Conservation (phyloP, 2,113 vertebrate genomes). For the Ornithorhynchus anatinus region DNA sequence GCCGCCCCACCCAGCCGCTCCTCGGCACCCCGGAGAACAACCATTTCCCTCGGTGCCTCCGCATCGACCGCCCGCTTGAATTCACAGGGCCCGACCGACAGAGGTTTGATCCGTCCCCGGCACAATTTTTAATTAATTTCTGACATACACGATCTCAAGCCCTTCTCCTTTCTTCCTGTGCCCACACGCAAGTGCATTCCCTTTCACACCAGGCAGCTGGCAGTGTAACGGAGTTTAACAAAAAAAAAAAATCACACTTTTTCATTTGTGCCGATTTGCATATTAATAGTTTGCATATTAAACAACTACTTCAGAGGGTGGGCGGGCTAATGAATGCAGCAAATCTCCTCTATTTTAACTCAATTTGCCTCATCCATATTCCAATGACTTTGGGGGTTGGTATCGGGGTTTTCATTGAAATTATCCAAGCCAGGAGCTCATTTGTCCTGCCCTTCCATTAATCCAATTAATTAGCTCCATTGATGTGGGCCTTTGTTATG, state of each 20-base stretch:
- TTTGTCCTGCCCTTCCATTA: constrained; percentile 92
- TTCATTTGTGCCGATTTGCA: constrained; percentile 91
- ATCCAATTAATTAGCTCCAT: constrained; percentile 97
- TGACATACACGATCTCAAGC: constrained; percentile 1
- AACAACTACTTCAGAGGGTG: constrained; percentile 94
- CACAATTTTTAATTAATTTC: constrained; percentile 10
- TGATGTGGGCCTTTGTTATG: constrained; percentile 86
- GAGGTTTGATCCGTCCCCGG: not conserved
- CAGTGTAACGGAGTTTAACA: constrained; percentile 71
- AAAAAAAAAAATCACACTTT: constrained; percentile 75
- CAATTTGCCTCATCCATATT: constrained; percentile 98
- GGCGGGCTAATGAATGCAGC: constrained; percentile 95
- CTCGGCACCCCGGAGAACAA: not conserved
- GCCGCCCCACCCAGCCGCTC: too few species aligned
- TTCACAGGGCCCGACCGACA: not conserved
- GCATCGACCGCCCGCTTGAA: not conserved
- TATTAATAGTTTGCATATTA: constrained; percentile 99
- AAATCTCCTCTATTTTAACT: constrained; percentile 93
- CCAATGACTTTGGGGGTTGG: constrained; percentile 86
- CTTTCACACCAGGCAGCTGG: constrained; percentile 79
- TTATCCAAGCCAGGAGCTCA: constrained; percentile 83
- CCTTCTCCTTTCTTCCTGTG: not conserved
- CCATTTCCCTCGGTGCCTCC: not conserved
- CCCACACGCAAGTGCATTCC: not conserved
- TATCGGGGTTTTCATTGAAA: constrained; percentile 89